phyloP scores from a whole-genome alignment of 2,888 invertebrate genomes.

The Eilema caniola region DNA sequence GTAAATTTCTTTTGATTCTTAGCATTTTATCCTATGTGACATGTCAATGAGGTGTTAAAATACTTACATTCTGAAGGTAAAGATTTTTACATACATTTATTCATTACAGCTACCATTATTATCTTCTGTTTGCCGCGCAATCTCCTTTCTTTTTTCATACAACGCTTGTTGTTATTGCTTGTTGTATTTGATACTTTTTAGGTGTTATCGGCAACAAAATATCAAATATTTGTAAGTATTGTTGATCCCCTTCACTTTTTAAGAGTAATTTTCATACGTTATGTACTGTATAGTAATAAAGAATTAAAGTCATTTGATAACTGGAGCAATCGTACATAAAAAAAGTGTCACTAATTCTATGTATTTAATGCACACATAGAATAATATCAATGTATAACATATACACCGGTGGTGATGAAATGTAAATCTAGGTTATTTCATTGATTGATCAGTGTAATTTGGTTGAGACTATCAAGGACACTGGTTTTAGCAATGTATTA shows the following conservation, averaged over 20 bases:
- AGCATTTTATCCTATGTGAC: slow-evolving; percentile 26
- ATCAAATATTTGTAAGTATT: background rate
- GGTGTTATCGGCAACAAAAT: slow-evolving; percentile 5
- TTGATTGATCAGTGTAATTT: background rate
- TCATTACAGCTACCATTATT: background rate
- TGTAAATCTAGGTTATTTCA: background rate
- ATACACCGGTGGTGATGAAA: background rate
- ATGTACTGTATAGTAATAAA: background rate
- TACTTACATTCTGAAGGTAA: slow-evolving; percentile 30
- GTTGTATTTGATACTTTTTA: slow-evolving; percentile 21
- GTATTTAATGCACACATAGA: background rate
- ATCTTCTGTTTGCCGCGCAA: slow-evolving; percentile 68
- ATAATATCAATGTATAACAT: background rate
- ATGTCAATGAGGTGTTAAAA: slow-evolving; percentile 34
- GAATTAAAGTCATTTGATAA: background rate
- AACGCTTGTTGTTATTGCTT: slow-evolving; percentile 48
- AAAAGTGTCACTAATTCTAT: background rate
- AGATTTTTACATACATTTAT: slow-evolving; percentile 3
- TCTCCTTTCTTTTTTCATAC: slow-evolving; percentile 59
- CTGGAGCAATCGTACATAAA: background rate
- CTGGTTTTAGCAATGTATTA: too few species aligned
- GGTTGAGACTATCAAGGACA: background rate
- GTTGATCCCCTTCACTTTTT: background rate
- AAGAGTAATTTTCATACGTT: background rate
- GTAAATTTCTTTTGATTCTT: slow-evolving; percentile 28